Evolutionary conservation across 2,797 vertebrate species (phyloP).

Genomic region (Pangasius krempfi): DNA sequence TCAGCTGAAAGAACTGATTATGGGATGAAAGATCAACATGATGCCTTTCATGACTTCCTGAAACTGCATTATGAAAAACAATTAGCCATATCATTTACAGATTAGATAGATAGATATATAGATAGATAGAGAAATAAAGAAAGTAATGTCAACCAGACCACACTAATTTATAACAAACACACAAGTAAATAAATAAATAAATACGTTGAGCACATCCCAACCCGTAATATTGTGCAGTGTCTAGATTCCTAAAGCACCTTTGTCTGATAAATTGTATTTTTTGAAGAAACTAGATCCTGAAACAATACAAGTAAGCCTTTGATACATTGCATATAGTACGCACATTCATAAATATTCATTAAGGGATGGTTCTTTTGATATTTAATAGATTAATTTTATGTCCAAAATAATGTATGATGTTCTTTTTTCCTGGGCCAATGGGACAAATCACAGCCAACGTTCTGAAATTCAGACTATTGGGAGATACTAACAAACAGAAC

Average conservation of each 20-base stretch:
- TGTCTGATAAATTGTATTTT: conserved; percentile 39
- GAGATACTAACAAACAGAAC: conserved; percentile 51
- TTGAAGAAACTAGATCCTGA: conserved; percentile 33
- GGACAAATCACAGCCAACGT: conserved; percentile 43
- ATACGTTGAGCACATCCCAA: not conserved
- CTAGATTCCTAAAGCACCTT: conserved; percentile 31
- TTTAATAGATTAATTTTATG: conserved; percentile 48
- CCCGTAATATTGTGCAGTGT: not conserved
- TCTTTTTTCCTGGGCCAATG: conserved; percentile 47
- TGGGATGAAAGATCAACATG: not conserved
- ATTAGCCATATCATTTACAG: not conserved
- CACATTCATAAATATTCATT: conserved; percentile 32
- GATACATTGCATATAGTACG: conserved; percentile 37
- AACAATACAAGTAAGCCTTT: conserved; percentile 29
- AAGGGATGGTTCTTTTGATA: conserved; percentile 45
- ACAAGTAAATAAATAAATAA: not conserved
- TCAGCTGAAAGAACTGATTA: not conserved
- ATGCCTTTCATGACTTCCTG: not conserved
- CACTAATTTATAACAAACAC: not conserved
- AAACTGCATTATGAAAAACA: not conserved
- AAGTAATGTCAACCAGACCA: not conserved
- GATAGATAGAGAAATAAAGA: not conserved
- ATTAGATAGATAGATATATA: not conserved
- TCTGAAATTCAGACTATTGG: conserved; percentile 43
- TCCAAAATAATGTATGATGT: conserved; percentile 49